Percentiles rank a stretch among this genome's conserved stretches.
Evolutionary conservation across 2,113 vertebrate species (phyloP).

Genomic region (Cyphotilapia sp.): DNA sequence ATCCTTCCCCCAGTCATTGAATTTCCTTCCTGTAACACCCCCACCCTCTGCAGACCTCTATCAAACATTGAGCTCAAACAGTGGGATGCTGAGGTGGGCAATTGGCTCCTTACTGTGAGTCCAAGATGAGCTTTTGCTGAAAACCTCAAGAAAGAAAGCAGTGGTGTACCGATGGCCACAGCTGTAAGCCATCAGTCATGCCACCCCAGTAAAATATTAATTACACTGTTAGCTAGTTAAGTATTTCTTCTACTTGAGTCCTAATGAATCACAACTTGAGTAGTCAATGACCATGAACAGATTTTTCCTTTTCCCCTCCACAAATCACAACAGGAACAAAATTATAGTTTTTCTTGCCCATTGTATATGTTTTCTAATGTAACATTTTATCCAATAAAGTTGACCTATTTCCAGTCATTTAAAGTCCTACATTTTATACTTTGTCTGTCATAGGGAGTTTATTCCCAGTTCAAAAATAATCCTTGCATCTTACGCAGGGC

Average conservation of each 20-base stretch:
- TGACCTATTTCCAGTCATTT: not conserved
- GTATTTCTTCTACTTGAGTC: constrained; percentile 1
- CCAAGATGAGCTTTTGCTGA: constrained; percentile 31
- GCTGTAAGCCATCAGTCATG: constrained; percentile 14
- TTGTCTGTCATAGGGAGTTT: not conserved
- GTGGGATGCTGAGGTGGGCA: constrained; percentile 31
- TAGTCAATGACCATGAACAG: not conserved
- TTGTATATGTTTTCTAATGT: not conserved
- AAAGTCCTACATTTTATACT: not conserved
- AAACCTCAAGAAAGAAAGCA: not conserved
- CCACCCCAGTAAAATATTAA: constrained; percentile 41
- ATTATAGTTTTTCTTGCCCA: not conserved
- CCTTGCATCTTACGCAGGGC: rapidly evolving
- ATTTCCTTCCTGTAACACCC: constrained; percentile 34
- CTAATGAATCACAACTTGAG: constrained; percentile 8
- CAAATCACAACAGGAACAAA: not conserved
- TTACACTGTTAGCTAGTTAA: constrained; percentile 21
- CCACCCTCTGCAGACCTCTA: not conserved
- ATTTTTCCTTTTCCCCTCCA: not conserved
- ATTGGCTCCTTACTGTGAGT: constrained; percentile 43
- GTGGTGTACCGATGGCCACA: not conserved
- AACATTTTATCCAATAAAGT: not conserved
- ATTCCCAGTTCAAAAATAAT: not conserved
- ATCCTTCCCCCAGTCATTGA: not conserved
- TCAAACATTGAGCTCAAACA: constrained; percentile 46